Base-by-base conservation (phyloP, 2,797 vertebrate species). In the Capromys pilorides region DNA sequence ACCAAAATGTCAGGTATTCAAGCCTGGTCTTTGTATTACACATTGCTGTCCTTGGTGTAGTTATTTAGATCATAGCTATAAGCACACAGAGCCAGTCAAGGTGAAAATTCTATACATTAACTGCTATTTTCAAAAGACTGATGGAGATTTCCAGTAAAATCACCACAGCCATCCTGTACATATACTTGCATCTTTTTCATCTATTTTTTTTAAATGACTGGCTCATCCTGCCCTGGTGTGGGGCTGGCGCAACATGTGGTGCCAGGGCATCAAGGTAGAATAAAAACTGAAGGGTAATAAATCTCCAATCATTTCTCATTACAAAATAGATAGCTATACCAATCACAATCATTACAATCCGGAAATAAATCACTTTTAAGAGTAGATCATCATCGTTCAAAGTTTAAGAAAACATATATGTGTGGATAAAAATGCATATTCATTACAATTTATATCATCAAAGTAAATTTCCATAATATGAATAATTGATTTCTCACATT, bases 221-320 rank as follows among this genome's bases (percentile, higher is more conserved):
- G 45, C 45, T 54, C 14, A 3, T 54, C 14, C 14, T 51, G 0
- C 0, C 39, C 13, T n/a, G n/a, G n/a, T n/a, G n/a, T n/a, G n/a
- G n/a, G n/a, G n/a, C n/a, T n/a, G n/a, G n/a, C n/a, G n/a, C n/a
- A n/a, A n/a, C n/a, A n/a, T n/a, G n/a, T n/a, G n/a, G n/a, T n/a
- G n/a, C n/a, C n/a, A n/a, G n/a, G 45, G 45, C 45, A 45, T 45
- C 45, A 45, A 45, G 45, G 45, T 45, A 88, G 75, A 2, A 28
- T 33, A 91, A 59, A 11, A 36, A 36, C 33, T 12, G 2, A 78
- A 73, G 51, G 49, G 73, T 61, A 22, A 18, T 31, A 31, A 45
- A 77, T 45, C 41, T 24, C 71, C 24, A 13, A 31, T 49, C 13
- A 77, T 31, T 75, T 75, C 39, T 75, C 5, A 4, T 8, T 77